Evolutionary conservation across 1,140 invertebrate genomes (phyloP), one percentile per base, ranked within the genome.

Genomic region (Linepithema humile): DNA sequence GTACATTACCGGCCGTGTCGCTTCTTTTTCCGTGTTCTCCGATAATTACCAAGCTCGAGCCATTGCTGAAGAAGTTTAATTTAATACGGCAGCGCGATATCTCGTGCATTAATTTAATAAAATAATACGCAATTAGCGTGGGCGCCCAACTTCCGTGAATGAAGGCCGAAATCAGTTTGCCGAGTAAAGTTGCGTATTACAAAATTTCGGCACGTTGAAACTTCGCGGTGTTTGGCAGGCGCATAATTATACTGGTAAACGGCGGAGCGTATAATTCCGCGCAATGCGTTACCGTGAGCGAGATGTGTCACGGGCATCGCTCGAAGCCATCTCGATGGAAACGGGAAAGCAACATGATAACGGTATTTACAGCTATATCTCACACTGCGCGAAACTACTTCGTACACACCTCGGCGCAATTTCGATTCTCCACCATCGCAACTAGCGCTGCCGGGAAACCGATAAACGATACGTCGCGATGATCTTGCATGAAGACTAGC

Each of bases 141-240:
- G 64, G 48, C 64, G 75, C 38, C 50, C 75, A 80, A 80, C 75
- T 80, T 80, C 65, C 64, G 26, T 55, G 35, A 69, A 69, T 69
- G 35, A 10, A 80, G 64, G 75, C 64, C 75, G 48, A 69, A 80
- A 80, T 80, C 75, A 80, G 75, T 70, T 85, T 67, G 23, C 17
- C 82, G 70, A 59, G 60, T 48, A 17, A 40, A 50, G 29, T 69
- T 45, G 59, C 29, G 20, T 62, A 50, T 72, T 77, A 83, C 38
- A 80, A 85, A 88, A 62, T 85, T 85, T 86, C 57, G 73, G 38
- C 59, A 77, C 43, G 86, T 74, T 26, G 48, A 70, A 88, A 88
- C 40, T 88, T 75, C n/a, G 45, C 50, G 53, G 40, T 85, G 64
- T 73, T 60, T 23, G 77, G 55, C 64, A 23, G 50, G 40, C 20